A percentile compares a stretch with the other conserved stretches of the same genome.
These are phyloP conservation scores for Takifugu bimaculatus DNA, from an alignment of 2,113 vertebrate species.

Conservation along the genomic window DNA sequence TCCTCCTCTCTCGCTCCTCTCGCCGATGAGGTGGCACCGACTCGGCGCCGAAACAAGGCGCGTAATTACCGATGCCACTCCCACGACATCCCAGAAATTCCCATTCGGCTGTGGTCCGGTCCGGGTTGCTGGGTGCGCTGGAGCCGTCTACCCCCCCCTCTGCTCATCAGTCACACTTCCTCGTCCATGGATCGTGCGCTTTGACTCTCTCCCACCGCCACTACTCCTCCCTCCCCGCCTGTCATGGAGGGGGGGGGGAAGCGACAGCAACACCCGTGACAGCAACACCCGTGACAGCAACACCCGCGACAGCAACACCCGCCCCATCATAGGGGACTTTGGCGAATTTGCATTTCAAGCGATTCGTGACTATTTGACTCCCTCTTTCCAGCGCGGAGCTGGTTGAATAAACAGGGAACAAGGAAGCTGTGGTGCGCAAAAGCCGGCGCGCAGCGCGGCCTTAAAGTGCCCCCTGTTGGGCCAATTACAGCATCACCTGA, in stretches of 20 bases:
- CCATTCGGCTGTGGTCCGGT: not conserved
- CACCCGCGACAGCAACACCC: too few species aligned
- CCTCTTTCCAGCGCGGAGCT: not conserved
- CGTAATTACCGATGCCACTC: conserved; percentile 36
- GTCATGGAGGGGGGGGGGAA: too few species aligned
- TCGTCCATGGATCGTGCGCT: conserved; percentile 41
- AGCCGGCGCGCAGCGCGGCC: conserved; percentile 7
- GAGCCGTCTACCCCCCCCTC: conserved; percentile 10
- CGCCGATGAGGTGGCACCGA: conserved; percentile 35
- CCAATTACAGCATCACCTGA: conserved; percentile 25
- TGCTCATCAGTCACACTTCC: conserved; percentile 45
- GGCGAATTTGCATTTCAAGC: too few species aligned
- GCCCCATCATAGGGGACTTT: too few species aligned
- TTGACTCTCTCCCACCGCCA: conserved; percentile 12
- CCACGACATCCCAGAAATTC: conserved; percentile 34
- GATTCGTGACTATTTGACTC: too few species aligned
- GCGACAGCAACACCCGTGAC: too few species aligned
- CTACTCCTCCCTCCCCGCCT: not conserved
- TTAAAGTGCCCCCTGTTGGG: conserved; percentile 57
- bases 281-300: too few species aligned
- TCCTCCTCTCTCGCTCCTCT: conserved; percentile 13
- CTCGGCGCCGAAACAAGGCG: conserved; percentile 49
- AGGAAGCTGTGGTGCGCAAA: conserved; percentile 38
- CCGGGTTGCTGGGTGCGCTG: too few species aligned
- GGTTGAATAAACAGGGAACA: conserved; percentile 4